Base-by-base conservation (phyloP, 2,797 vertebrate species). In the Bovichtus diacanthus region DNA sequence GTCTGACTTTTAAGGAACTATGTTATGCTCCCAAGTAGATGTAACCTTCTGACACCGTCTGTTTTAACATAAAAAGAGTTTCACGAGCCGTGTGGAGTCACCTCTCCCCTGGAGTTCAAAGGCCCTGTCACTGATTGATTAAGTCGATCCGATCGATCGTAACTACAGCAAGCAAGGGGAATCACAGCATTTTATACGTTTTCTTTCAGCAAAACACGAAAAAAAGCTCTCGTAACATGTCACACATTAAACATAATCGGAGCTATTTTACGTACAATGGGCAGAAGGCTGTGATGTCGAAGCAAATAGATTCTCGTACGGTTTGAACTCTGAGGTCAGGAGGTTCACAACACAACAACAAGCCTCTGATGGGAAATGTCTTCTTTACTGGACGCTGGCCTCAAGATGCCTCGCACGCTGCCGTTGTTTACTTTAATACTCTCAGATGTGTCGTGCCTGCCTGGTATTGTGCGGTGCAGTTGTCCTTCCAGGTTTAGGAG, bases 81-180 rank as follows among this genome's bases (percentile, higher is more conserved):
- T 93, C 92, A 93, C 63, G 81, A 91, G 87, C 81, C 65, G 19
- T 89, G 82, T 72, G 83, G 78, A 67, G 81, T 68, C 85, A 90
- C 90, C 87, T 87, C 87, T 86, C 84, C 89, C 86, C 88, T 91
- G 80, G 86, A 86, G 83, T 92, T 93, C 91, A 92, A 93, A 93
- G 84, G 83, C 68, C 80, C 82, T 50, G 78, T 77, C 78, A n/a
- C 82, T 83, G 80, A 90, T 88, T 90, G 82, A 92, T 92, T 77
- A 90, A 90, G 73, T 80, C 81, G 63, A 84, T 93, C 76, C 78
- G 88, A 91, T 88, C 51, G 31, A 89, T 86, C 51, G 51, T 58
- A 82, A 76, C 59, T 69, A 59, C 59, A 76, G 76, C 68, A 53
- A 65, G 56, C 31, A 51, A 64, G 79, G 66, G 50, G 54, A 68